phyloP scores from a whole-genome alignment of 2,113 vertebrate genomes.

The Anser cygnoides region DNA sequence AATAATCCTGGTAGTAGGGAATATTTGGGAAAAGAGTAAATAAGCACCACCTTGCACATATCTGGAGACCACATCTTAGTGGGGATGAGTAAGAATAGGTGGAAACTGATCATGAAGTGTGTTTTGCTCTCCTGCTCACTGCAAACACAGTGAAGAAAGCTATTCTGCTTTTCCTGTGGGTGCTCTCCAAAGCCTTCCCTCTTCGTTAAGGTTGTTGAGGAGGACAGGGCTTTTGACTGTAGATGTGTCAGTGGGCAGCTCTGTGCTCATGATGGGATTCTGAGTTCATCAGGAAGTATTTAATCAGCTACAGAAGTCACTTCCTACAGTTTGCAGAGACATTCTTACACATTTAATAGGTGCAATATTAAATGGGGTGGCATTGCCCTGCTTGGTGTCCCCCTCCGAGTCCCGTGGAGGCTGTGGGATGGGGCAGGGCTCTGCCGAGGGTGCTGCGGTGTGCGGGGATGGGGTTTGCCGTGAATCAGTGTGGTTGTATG shows the following conservation, averaged over 20 bases:
- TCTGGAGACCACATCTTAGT: neutral
- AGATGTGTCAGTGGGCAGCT: neutral
- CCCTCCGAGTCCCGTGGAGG: neutral
- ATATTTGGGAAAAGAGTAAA: neutral
- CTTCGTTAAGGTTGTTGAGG: neutral
- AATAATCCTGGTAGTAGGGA: neutral
- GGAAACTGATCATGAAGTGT: neutral
- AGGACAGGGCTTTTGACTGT: neutral
- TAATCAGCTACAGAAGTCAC: neutral
- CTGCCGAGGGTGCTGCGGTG: neutral
- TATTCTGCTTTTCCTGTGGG: rapidly evolving
- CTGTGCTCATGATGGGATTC: neutral
- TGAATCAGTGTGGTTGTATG: neutral
- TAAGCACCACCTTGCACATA: neutral
- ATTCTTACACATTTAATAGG: no score
- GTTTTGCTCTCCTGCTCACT: neutral
- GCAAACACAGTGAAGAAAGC: rapidly evolving
- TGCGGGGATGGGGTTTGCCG: neutral
- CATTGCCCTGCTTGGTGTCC: neutral
- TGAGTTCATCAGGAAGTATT: rapidly evolving
- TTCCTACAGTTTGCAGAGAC: neutral
- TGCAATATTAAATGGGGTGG: neutral
- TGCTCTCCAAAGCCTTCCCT: neutral
- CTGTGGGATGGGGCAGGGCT: neutral
- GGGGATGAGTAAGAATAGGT: neutral